A percentile compares a stretch with the other conserved stretches of the same genome.
phyloP scores from a whole-genome alignment of 2,113 vertebrate genomes.

The Orthonyx spaldingii region DNA sequence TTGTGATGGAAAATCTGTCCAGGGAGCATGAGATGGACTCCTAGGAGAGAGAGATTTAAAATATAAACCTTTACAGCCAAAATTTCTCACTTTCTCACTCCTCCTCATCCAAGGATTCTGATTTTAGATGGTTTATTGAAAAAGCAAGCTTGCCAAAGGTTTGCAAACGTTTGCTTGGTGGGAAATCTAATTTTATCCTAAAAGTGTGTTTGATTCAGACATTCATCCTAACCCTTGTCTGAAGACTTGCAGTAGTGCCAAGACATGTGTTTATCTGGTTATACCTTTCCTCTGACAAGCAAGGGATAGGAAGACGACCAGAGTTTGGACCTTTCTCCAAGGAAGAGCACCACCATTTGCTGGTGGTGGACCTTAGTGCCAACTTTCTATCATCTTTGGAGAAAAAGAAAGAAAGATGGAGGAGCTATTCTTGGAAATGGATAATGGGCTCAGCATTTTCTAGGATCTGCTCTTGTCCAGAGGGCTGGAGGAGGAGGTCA shows the following conservation, averaged over 20 bases:
- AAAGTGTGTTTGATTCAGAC: not conserved
- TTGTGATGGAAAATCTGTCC: not conserved
- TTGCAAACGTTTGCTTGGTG: not conserved
- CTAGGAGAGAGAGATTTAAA: not conserved
- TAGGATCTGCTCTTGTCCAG: not conserved
- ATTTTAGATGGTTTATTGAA: not conserved
- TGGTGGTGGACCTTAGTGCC: not conserved
- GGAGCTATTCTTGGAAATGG: not conserved
- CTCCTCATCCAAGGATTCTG: not conserved
- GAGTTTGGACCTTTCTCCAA: not conserved
- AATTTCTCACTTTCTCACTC: not conserved
- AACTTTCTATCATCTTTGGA: not conserved
- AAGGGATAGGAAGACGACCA: not conserved
- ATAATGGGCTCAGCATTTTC: not conserved
- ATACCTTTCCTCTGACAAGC: not conserved
- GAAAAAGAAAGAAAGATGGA: not conserved
- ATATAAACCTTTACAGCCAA: not conserved
- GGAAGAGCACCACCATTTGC: not conserved
- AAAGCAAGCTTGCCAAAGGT: not conserved
- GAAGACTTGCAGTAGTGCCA: not conserved
- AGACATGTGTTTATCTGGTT: not conserved
- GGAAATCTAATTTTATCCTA: not conserved
- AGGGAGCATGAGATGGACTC: not conserved
- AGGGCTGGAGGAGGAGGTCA: not conserved
- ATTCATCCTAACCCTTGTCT: not conserved